These are phyloP conservation scores for Rhinoptilus africanus DNA, from an alignment of 2,113 vertebrate species.

Conservation along the genomic window DNA sequence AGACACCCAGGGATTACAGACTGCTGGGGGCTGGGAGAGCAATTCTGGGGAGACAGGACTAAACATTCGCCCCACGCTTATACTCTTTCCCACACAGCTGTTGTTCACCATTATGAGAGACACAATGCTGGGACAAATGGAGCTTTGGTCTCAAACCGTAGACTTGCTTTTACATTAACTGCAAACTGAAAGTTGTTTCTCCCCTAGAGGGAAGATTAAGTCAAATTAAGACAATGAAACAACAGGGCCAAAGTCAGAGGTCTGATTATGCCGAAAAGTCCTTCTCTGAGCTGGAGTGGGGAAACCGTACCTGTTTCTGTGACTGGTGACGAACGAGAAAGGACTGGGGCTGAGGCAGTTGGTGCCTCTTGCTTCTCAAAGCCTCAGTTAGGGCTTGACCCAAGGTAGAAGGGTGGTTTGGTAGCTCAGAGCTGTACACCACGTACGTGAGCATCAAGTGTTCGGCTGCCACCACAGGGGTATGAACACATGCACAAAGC, in stretches of 20 bases:
- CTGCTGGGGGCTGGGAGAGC: neutral
- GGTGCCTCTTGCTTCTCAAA: neutral
- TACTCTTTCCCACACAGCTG: neutral
- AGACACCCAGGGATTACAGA: neutral
- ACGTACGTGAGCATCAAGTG: fast-evolving
- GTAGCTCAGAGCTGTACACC: neutral
- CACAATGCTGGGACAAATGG: neutral
- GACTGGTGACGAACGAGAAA: neutral
- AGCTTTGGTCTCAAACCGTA: neutral
- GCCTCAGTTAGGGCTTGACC: neutral
- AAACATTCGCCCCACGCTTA: fast-evolving
- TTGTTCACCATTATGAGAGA: neutral
- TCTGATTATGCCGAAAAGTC: neutral
- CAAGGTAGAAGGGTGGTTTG: neutral
- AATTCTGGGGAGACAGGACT: neutral
- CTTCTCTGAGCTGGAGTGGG: fast-evolving
- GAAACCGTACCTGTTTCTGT: neutral
- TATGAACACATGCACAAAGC: neutral
- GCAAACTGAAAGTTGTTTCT: neutral
- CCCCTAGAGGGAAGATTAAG: neutral
- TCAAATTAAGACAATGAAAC: neutral
- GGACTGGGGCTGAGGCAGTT: neutral
- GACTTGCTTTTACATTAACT: neutral
- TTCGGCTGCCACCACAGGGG: neutral
- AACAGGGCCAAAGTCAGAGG: neutral